These are phyloP conservation scores for Hesperia comma DNA, from an alignment of 2,888 invertebrate genomes.

Conservation along the genomic window DNA sequence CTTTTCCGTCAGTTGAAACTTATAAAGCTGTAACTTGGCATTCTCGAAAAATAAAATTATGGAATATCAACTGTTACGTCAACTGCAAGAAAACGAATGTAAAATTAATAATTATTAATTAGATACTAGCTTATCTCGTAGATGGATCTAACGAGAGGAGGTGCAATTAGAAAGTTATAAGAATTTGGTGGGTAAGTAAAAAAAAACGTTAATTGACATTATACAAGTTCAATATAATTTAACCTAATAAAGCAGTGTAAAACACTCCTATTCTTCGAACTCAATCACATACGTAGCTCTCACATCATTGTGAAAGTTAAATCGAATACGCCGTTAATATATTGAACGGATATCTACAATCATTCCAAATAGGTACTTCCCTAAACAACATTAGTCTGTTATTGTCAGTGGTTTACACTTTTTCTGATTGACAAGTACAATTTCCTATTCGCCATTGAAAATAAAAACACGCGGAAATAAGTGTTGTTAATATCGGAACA, in stretches of 20 bases:
- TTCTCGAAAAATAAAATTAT: no score
- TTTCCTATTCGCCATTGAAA: constrained; percentile 26
- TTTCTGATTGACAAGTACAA: constrained; percentile 18
- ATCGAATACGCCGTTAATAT: constrained; percentile 27
- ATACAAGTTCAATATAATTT: no score
- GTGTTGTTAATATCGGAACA: constrained; percentile 9
- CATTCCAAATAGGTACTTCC: constrained; percentile 15
- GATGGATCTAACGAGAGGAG: no score
- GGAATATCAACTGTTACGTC: no score
- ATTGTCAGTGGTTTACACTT: constrained; percentile 24
- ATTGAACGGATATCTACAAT: constrained; percentile 21
- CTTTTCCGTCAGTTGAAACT: no score
- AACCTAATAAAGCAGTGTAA: constrained; percentile 12
- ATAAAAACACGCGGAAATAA: constrained; percentile 8
- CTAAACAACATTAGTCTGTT: constrained; percentile 23
- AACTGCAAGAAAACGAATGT: no score
- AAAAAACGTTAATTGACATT: no score
- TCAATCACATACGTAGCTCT: constrained; percentile 27
- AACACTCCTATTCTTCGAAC: constrained; percentile 5
- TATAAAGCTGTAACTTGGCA: no score
- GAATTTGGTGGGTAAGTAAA: no score
- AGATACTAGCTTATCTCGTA: no score
- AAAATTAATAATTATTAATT: no score
- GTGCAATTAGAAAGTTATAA: no score
- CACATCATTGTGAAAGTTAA: constrained; percentile 30